phyloP scores from a whole-genome alignment of 2,888 invertebrate species.

The Micoletzkya japonica region DNA sequence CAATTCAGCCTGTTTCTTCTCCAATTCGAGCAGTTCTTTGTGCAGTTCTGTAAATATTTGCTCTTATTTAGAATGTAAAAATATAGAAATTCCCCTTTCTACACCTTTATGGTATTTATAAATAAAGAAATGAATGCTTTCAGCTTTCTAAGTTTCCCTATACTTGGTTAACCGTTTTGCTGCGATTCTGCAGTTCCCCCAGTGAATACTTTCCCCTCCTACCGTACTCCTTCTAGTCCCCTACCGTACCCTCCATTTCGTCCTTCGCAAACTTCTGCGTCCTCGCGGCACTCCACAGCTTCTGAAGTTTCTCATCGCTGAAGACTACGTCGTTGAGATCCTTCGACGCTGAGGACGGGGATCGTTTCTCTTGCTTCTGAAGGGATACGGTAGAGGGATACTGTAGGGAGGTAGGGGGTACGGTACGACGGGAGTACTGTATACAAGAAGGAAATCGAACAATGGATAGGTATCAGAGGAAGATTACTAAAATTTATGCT shows the following conservation, averaged over 20 bases:
- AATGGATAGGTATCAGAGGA: no score
- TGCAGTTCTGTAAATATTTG: conserved; percentile 23
- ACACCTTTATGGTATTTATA: no score
- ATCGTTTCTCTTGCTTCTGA: conserved; percentile 23
- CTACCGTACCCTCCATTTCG: conserved; percentile 48
- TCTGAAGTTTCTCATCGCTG: conserved; percentile 46
- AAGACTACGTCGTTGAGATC: conserved; percentile 32
- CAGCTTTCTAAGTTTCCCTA: no score
- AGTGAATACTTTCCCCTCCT: no score
- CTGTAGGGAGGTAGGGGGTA: background rate
- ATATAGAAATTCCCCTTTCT: no score
- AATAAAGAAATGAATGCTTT: no score
- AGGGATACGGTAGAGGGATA: background rate
- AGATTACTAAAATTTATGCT: no score
- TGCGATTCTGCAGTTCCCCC: no score
- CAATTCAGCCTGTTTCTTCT: conserved; percentile 24
- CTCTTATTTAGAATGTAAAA: background rate
- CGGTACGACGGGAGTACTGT: background rate
- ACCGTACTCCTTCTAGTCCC: no score
- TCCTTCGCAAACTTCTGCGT: conserved; percentile 39
- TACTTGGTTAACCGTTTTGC: no score
- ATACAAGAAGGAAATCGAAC: no score
- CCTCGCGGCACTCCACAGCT: conserved; percentile 51
- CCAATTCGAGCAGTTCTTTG: conserved; percentile 25
- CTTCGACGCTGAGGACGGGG: background rate